phyloP scores from a whole-genome alignment of 2,113 vertebrate genomes.

The Pristiophorus japonicus region DNA sequence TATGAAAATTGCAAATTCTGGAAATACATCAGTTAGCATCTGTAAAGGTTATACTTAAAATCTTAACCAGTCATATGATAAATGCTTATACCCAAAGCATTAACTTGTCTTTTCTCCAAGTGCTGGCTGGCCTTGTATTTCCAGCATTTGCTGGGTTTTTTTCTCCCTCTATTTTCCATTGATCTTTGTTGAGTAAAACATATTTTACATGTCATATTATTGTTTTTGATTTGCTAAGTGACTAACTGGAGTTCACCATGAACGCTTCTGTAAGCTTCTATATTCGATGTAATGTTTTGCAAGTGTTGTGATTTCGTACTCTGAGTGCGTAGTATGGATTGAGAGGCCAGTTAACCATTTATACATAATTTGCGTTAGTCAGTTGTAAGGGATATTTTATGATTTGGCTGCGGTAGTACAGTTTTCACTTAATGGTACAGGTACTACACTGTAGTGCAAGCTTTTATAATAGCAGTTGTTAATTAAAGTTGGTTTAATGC shows the following conservation, averaged over 20 bases:
- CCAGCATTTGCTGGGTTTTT: background rate
- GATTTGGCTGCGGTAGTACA: no score
- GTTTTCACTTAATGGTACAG: background rate
- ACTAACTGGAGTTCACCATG: slow-evolving; percentile 23
- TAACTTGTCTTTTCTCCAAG: background rate
- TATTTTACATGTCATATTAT: background rate
- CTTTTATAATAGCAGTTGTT: no score
- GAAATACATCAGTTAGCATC: background rate
- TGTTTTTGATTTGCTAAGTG: slow-evolving; percentile 41
- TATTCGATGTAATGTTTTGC: slow-evolving; percentile 40
- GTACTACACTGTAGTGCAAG: background rate
- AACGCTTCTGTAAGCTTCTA: slow-evolving; percentile 19
- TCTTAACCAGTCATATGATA: background rate
- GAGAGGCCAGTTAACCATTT: slow-evolving; percentile 29
- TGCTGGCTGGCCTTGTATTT: background rate
- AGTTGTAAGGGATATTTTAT: background rate
- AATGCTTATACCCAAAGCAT: background rate
- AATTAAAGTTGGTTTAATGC: background rate
- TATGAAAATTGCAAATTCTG: background rate
- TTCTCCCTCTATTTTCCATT: background rate
- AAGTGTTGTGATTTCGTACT: slow-evolving; percentile 26
- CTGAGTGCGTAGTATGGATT: slow-evolving; percentile 37
- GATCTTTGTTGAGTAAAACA: background rate
- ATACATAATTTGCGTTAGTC: background rate
- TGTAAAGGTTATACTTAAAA: background rate